Evolutionary conservation across 2,113 vertebrate species (phyloP).

Genomic region (Panurus biarmicus): DNA sequence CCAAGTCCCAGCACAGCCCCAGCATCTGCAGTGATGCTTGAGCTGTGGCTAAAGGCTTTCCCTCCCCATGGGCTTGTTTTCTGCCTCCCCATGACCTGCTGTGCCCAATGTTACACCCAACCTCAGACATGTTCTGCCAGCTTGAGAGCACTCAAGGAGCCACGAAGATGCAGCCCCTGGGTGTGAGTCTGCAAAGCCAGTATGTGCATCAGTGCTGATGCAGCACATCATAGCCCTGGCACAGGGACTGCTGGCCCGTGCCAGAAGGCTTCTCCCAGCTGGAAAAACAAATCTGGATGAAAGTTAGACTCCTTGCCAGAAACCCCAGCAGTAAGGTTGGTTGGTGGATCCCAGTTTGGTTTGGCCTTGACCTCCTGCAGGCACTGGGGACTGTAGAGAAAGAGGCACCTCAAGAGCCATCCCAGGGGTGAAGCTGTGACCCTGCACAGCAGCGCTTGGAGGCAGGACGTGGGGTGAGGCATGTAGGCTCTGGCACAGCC

Average conservation of each 20-base stretch:
- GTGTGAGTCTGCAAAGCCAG: neutral
- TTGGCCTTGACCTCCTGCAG: neutral
- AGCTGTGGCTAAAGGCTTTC: neutral
- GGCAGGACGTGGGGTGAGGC: accelerated
- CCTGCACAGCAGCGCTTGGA: accelerated
- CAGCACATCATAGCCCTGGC: neutral
- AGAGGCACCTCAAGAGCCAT: neutral
- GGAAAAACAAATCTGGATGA: neutral
- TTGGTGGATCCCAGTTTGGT: neutral
- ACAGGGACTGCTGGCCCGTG: accelerated
- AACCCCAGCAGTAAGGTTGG: neutral
- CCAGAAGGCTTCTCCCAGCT: neutral
- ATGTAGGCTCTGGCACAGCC: neutral
- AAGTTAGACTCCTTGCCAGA: neutral
- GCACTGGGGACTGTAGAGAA: neutral
- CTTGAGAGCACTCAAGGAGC: neutral
- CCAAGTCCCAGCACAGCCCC: neutral
- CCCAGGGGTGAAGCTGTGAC: neutral
- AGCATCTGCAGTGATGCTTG: accelerated
- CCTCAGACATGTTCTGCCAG: neutral
- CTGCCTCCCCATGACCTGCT: neutral
- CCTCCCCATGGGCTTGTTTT: neutral
- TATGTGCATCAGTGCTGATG: accelerated
- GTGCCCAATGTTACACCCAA: neutral
- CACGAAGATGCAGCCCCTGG: accelerated